Conservation (phyloP, 2,113 vertebrate genomes). For the Zonotrichia leucophrys region DNA sequence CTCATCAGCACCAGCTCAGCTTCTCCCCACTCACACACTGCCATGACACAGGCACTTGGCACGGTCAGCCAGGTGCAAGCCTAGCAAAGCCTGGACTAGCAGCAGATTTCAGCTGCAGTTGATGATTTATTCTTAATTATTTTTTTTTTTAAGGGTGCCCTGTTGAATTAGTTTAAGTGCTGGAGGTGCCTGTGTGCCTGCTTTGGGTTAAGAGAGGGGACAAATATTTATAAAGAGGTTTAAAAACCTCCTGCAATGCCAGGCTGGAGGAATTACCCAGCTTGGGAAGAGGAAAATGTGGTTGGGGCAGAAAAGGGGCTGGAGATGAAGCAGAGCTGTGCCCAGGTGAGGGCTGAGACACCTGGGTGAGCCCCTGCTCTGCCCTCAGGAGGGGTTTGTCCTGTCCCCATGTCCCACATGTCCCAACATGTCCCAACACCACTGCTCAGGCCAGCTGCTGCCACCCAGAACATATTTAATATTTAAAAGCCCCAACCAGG, state of each 20-base stretch:
- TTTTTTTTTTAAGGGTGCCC: fast-evolving
- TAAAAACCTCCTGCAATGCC: background rate
- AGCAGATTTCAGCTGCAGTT: fast-evolving
- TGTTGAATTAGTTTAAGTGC: fast-evolving
- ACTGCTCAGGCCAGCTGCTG: background rate
- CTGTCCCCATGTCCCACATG: background rate
- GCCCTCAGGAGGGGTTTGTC: background rate
- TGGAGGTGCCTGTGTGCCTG: background rate
- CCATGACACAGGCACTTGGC: constrained; percentile 13
- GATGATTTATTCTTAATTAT: background rate
- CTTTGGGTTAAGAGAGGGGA: background rate
- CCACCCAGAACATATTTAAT: background rate
- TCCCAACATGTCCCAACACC: background rate
- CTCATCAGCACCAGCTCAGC: constrained; percentile 38
- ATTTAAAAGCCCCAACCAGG: background rate
- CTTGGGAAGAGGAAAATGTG: background rate
- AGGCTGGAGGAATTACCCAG: background rate
- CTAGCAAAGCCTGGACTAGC: background rate
- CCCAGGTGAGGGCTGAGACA: background rate
- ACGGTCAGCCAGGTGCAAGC: background rate
- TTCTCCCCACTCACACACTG: background rate
- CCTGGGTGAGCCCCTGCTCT: background rate
- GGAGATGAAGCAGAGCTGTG: background rate
- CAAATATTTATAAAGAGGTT: background rate
- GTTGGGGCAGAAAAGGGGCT: background rate